Percentiles rank a stretch among this genome's conserved stretches.
phyloP scores from a whole-genome alignment of 2,113 vertebrate genomes.

The Syrmaticus mikado region DNA sequence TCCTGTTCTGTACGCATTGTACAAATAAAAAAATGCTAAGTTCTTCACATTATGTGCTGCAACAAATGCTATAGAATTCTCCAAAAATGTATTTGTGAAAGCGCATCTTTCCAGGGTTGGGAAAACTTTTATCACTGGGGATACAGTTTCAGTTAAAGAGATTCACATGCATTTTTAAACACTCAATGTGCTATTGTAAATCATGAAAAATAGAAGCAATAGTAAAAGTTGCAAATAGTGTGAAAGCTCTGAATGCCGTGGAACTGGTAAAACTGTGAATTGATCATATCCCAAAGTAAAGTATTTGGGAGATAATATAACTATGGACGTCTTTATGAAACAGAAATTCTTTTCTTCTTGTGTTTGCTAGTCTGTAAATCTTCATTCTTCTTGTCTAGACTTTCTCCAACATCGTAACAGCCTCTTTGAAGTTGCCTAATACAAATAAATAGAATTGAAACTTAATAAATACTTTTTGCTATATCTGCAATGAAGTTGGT shows the following conservation, averaged over 20 bases:
- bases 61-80: background rate
- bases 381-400: conserved; percentile 70
- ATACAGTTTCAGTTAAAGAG: background rate
- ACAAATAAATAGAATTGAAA: conserved; percentile 60
- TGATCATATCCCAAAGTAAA: background rate
- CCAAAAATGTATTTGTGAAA: background rate
- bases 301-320: conserved; percentile 35
- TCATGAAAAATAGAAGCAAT: background rate
- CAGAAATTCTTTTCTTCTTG: conserved; percentile 55
- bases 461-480: conserved; percentile 51
- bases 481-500: conserved; percentile 23
- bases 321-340: conserved; percentile 49
- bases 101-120: background rate
- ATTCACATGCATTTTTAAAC: background rate
- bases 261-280: conserved; percentile 35
- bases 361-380: conserved; percentile 63
- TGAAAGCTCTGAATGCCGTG: background rate
- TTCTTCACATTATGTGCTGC: background rate
- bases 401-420: conserved; percentile 29
- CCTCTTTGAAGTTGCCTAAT: conserved; percentile 60
- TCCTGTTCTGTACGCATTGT: background rate
- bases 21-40: background rate
- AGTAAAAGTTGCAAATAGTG: background rate
- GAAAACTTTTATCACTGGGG: background rate
- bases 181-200: background rate